Percentiles rank a stretch among this genome's conserved stretches.
Evolutionary conservation across 2,888 invertebrate species (phyloP).

Genomic region (Adelognathus sp.): DNA sequence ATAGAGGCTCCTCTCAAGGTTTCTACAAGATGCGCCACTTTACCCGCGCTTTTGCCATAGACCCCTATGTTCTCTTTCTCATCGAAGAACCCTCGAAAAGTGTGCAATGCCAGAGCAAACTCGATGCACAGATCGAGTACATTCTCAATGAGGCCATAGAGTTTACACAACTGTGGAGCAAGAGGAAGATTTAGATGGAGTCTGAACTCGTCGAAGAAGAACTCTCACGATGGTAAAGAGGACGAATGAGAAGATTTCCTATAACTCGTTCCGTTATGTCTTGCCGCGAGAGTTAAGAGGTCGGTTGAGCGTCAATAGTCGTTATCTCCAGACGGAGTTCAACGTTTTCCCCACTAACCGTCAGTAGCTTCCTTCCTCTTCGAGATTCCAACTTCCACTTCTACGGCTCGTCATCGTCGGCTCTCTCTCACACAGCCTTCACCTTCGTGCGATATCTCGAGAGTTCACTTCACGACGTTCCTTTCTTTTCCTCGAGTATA

Average conservation of each 20-base stretch:
- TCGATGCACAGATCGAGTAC: conserved; percentile 25
- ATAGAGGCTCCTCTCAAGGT: neutral
- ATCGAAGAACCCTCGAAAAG: neutral
- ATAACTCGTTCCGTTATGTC: conserved; percentile 26
- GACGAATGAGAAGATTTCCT: neutral
- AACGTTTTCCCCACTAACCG: conserved; percentile 39
- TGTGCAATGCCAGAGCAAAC: neutral
- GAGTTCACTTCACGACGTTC: conserved; percentile 45
- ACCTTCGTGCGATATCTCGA: conserved; percentile 21
- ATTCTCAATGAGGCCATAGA: neutral
- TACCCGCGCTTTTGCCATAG: conserved; percentile 13
- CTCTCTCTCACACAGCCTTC: conserved; percentile 10
- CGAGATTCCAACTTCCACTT: neutral
- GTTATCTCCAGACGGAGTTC: conserved; percentile 66
- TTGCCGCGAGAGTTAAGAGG: conserved; percentile 16
- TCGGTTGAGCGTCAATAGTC: conserved; percentile 69
- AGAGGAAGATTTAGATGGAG: neutral
- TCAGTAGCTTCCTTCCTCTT: neutral
- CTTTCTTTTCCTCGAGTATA: conserved; percentile 54
- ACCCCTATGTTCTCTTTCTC: conserved; percentile 7
- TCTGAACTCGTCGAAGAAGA: neutral
- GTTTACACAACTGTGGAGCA: neutral
- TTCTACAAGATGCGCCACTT: conserved; percentile 2
- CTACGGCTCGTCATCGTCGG: conserved; percentile 24
- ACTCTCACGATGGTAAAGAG: neutral